phyloP scores from a whole-genome alignment of 2,888 invertebrate species.

The Caenorhabditis doughertyi region DNA sequence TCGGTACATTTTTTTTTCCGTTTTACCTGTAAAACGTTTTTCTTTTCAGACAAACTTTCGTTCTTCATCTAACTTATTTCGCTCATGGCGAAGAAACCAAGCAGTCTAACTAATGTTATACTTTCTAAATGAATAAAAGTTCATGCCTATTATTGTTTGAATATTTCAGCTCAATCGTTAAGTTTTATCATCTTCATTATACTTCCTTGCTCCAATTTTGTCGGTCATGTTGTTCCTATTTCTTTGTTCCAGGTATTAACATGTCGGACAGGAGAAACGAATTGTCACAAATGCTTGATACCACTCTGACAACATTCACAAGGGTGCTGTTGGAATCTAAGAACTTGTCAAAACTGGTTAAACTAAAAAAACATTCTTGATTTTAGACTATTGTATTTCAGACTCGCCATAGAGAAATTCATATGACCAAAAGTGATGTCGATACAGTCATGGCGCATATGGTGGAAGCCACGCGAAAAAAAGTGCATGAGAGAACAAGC shows the following conservation, averaged over 20 bases:
- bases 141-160: no score
- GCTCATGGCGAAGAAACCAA: conserved; percentile 27
- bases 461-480: background rate
- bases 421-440: conserved; percentile 4
- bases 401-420: conserved; percentile 25
- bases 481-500: conserved; percentile 12
- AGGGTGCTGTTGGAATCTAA: conserved; percentile 21
- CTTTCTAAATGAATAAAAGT: background rate
- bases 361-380: background rate
- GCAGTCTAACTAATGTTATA: background rate
- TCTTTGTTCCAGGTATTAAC: background rate
- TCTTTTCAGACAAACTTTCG: conserved; percentile 44
- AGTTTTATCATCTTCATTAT: no score
- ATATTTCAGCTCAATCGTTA: no score
- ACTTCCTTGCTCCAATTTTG: no score
- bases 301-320: conserved; percentile 17
- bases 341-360: conserved; percentile 39
- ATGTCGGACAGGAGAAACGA: conserved; percentile 16
- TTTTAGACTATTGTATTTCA: conserved; percentile 1
- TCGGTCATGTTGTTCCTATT: background rate
- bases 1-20: conserved; percentile 14
- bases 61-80: conserved; percentile 51
- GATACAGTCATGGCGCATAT: conserved; percentile 29
- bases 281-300: conserved; percentile 32
- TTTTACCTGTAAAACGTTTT: background rate